These are phyloP conservation scores for Saxicola maurus DNA, from an alignment of 2,797 vertebrate species.

Conservation along the genomic window DNA sequence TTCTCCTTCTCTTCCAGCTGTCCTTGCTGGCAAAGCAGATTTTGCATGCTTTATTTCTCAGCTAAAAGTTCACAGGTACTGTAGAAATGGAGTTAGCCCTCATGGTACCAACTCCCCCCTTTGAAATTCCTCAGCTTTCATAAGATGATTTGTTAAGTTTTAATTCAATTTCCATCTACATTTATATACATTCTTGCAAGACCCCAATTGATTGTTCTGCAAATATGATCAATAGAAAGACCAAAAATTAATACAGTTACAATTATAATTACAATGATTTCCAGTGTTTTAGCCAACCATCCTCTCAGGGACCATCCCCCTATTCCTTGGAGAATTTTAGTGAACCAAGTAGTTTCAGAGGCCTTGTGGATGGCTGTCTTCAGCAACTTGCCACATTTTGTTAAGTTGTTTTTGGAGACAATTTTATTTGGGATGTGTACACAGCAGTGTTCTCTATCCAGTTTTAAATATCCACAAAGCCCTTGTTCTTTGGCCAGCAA, in stretches of 20 bases:
- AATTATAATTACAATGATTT: too few relatives aligned
- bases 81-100: neutral
- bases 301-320: neutral
- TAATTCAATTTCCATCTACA: neutral
- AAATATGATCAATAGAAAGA: too few relatives aligned
- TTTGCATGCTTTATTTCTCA: neutral
- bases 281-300: neutral
- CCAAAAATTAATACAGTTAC: too few relatives aligned
- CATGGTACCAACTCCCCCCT: neutral
- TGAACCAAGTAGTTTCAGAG: neutral
- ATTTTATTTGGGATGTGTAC: neutral
- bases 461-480: too few relatives aligned
- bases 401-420: neutral
- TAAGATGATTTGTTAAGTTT: neutral
- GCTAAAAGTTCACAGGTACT: neutral
- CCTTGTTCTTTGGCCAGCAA: too few relatives aligned
- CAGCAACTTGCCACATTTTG: neutral
- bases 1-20: neutral
- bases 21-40: neutral
- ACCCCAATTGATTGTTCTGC: neutral
- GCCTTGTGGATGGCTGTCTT: neutral
- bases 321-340: neutral
- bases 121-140: neutral
- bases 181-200: rapidly evolving
- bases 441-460: too few relatives aligned